Base-by-base conservation (phyloP, 2,113 vertebrate species). In the Marmota monax region DNA sequence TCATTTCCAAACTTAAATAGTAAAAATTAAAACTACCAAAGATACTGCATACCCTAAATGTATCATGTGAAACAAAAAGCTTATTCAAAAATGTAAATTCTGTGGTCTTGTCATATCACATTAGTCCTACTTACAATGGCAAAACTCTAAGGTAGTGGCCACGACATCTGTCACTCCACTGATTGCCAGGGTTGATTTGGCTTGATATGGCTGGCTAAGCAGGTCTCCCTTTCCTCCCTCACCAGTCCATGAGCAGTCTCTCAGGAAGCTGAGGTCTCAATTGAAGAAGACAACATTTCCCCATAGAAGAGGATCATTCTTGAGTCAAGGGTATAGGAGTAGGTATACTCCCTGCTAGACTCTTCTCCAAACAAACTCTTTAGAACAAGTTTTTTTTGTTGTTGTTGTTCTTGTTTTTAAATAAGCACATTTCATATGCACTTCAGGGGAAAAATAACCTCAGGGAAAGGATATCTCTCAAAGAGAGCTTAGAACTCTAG, bases 1-100 rank as follows among this genome's bases (percentile, higher is more conserved):
- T 99, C 98, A 99, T 99, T 99, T 99, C 98, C 98, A 98, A 99
- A 99, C 99, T 99, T 99, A 99, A 99, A 99, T 99, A 99, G 98
- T 98, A 99, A 99, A 99, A 99, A 99, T 99, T 98, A 99, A 99
- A 98, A 98, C 98, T 99, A 99, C 98, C 98, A 99, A 99, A 98
- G 98, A 98, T 99, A 98, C 98, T 98, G 98, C 98, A 98, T 98
- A 99, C 98, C 98, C 98, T 99, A 99, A 98, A 99, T 98, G 98
- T 98, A 98, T 98, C 98, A 98, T 99, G 98, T 98, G 98, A 98
- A 98, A 99, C 98, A 98, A 98, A 98, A 99, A 99, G 98, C 98
- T 98, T 99, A 98, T 98, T 99, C 98, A 98, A 98, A 45, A 98
- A 98, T 98, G 98, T 98, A 99, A 99, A 99, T 99, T 99, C 98